A percentile compares a stretch with the other conserved stretches of the same genome.
These are phyloP conservation scores for Lordiphosa stackelbergi DNA, from an alignment of 1,140 invertebrate species.

Conservation along the genomic window DNA sequence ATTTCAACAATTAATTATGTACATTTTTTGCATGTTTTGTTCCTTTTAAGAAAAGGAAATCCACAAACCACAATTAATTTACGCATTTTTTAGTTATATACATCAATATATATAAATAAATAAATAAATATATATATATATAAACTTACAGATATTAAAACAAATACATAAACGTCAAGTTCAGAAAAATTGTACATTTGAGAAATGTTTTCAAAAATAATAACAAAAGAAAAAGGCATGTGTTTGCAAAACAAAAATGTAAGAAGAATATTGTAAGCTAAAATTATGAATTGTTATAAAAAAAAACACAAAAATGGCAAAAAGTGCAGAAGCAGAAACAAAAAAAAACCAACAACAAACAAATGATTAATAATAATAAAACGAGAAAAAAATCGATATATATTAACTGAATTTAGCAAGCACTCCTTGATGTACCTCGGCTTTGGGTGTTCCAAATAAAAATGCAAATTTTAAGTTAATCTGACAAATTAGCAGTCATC, in stretches of 20 bases:
- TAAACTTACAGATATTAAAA: constrained; percentile 48
- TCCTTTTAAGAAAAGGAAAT: constrained; percentile 70
- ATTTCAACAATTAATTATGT: constrained; percentile 16
- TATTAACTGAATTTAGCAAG: too few relatives aligned
- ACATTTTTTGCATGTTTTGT: constrained; percentile 51
- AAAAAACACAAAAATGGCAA: constrained; percentile 66
- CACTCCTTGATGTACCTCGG: too few relatives aligned
- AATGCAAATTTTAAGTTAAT: too few relatives aligned
- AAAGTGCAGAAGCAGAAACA: constrained; percentile 37
- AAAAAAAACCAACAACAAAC: constrained; percentile 28
- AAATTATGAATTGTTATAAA: constrained; percentile 76
- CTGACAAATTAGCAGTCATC: too few relatives aligned
- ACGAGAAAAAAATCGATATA: constrained; percentile 56
- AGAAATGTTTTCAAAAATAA: constrained; percentile 47
- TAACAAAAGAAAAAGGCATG: constrained; percentile 25
- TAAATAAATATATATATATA: constrained; percentile 37
- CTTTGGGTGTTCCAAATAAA: too few relatives aligned
- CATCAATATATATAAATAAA: constrained; percentile 48
- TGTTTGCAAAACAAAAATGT: constrained; percentile 49
- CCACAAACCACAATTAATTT: constrained; percentile 53
- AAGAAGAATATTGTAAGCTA: constrained; percentile 64
- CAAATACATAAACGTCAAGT: constrained; percentile 58
- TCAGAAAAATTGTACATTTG: constrained; percentile 66
- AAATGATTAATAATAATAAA: constrained; percentile 34
- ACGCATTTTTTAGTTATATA: constrained; percentile 74